Percentiles rank a stretch among this genome's conserved stretches.
These are phyloP conservation scores for Caloenas nicobarica DNA, from an alignment of 2,113 vertebrate genomes.

Conservation along the genomic window DNA sequence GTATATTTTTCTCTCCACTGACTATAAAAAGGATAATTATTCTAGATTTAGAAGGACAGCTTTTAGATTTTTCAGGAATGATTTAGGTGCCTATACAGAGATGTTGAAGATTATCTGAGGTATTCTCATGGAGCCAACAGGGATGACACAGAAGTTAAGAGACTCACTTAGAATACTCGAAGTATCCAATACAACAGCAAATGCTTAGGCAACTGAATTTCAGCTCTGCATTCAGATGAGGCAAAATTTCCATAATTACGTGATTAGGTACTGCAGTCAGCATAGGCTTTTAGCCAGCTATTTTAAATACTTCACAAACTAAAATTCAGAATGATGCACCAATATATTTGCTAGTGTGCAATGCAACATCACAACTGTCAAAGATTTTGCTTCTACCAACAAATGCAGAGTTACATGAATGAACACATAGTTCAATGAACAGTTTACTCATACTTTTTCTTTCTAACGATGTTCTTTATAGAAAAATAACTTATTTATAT, in stretches of 20 bases:
- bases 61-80: background rate
- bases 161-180: background rate
- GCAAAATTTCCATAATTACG: background rate
- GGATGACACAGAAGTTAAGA: background rate
- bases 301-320: background rate
- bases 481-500: background rate
- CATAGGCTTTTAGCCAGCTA: background rate
- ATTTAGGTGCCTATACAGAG: background rate
- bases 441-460: background rate
- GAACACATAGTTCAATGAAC: background rate
- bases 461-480: background rate
- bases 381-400: background rate
- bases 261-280: background rate
- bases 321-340: background rate
- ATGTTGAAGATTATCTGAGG: background rate
- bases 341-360: background rate
- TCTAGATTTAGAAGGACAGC: background rate
- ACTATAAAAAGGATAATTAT: background rate
- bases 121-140: background rate
- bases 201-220: background rate
- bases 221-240: background rate
- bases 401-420: background rate
- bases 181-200: background rate
- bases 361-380: background rate
- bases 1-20: background rate